Percentiles rank a stretch among this genome's conserved stretches.
phyloP scores from a whole-genome alignment of 2,888 invertebrate species.

The Archips xylosteana region DNA sequence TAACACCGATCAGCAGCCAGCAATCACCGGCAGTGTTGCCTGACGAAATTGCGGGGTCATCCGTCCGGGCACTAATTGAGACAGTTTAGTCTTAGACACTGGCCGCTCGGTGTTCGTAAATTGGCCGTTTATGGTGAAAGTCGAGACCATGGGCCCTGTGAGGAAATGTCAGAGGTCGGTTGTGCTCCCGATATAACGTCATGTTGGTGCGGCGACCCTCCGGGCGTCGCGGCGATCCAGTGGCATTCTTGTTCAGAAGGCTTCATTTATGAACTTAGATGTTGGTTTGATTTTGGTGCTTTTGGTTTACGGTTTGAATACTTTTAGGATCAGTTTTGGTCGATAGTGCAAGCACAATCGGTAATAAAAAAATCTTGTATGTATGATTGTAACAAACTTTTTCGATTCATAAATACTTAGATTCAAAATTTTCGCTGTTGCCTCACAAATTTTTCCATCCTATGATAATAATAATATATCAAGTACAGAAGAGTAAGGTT shows the following conservation, averaged over 20 bases:
- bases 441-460: too few relatives aligned
- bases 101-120: constrained; percentile 79
- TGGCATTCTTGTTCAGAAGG: constrained; percentile 55
- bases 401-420: too few relatives aligned
- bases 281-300: neutral
- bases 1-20: constrained; percentile 68
- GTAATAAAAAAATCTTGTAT: too few relatives aligned
- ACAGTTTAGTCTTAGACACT: constrained; percentile 80
- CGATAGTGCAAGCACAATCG: too few relatives aligned
- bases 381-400: too few relatives aligned
- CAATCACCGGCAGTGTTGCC: constrained; percentile 56
- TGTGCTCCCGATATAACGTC: constrained; percentile 75
- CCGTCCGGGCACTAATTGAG: constrained; percentile 82
- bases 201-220: constrained; percentile 70
- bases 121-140: constrained; percentile 83
- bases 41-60: constrained; percentile 82
- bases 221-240: constrained; percentile 64
- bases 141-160: constrained; percentile 73
- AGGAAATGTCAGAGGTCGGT: constrained; percentile 81
- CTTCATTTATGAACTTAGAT: constrained; percentile 27
- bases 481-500: too few relatives aligned
- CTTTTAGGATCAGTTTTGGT: too few relatives aligned
- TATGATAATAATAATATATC: too few relatives aligned
- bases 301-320: too few relatives aligned
- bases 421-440: too few relatives aligned